Evolutionary conservation across 2,113 vertebrate species (phyloP).

Genomic region (Nothoprocta perdicaria): DNA sequence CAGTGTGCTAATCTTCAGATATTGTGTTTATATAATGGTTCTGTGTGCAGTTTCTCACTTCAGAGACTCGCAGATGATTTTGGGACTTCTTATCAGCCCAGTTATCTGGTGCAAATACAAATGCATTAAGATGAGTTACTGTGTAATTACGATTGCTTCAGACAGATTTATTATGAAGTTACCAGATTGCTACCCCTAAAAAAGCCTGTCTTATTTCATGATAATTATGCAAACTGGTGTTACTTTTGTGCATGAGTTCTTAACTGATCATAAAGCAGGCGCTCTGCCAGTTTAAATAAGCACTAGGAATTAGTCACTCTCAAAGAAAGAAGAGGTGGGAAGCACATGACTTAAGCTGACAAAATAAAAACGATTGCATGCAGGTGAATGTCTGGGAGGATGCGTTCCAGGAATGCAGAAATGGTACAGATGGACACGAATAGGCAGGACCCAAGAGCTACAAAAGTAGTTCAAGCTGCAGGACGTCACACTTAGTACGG

Average conservation of each 20-base stretch:
- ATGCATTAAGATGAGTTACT: slow-evolving; percentile 68
- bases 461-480: background rate
- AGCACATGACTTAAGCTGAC: background rate
- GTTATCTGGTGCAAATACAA: slow-evolving; percentile 62
- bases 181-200: slow-evolving; percentile 67
- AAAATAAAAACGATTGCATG: background rate
- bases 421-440: background rate
- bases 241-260: slow-evolving; percentile 55
- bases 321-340: slow-evolving; percentile 2
- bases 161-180: slow-evolving; percentile 69
- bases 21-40: background rate
- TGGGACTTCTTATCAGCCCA: slow-evolving; percentile 53
- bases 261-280: slow-evolving; percentile 71
- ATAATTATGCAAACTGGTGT: slow-evolving; percentile 65
- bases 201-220: slow-evolving; percentile 67
- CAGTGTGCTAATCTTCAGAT: slow-evolving; percentile 24
- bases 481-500: background rate
- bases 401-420: background rate
- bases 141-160: slow-evolving; percentile 66
- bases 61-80: slow-evolving; percentile 34
- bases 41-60: slow-evolving; percentile 14
- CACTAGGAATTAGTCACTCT: slow-evolving; percentile 56
- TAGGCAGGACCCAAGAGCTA: background rate
- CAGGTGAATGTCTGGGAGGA: background rate
- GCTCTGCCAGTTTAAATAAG: slow-evolving; percentile 63